Evolutionary conservation across 2,113 vertebrate genomes (phyloP).

Genomic region (Motacilla alba): DNA sequence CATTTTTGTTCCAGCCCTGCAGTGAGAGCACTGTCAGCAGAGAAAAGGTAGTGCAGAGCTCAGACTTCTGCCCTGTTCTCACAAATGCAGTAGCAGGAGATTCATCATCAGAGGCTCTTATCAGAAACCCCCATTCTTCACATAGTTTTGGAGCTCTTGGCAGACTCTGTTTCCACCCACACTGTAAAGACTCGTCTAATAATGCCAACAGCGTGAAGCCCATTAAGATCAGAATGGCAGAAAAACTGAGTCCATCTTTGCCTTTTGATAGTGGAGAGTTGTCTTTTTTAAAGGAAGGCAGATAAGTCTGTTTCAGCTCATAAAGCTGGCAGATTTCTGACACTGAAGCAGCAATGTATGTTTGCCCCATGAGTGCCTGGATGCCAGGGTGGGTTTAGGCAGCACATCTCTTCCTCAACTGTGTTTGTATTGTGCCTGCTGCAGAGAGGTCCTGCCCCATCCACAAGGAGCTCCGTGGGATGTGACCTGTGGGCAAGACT

Average conservation of each 20-base stretch:
- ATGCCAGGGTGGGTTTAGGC: rapidly evolving
- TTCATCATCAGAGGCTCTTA: constrained; percentile 12
- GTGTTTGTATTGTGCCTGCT: neutral
- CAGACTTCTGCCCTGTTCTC: neutral
- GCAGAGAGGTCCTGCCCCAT: neutral
- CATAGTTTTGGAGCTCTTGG: constrained; percentile 29
- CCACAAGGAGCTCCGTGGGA: neutral
- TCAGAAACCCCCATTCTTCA: constrained; percentile 34
- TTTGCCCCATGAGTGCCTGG: neutral
- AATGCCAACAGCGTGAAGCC: neutral
- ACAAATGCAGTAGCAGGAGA: neutral
- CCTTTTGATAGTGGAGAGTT: neutral
- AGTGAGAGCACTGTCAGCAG: neutral
- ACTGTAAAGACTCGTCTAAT: neutral
- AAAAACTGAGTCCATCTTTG: neutral
- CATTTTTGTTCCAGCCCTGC: neutral
- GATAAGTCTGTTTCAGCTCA: neutral
- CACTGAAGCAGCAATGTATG: neutral
- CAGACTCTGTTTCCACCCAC: constrained; percentile 29
- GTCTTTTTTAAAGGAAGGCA: neutral
- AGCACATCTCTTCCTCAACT: rapidly evolving
- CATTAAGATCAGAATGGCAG: neutral
- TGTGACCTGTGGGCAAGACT: neutral
- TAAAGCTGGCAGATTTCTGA: neutral
- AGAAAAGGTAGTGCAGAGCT: neutral